Conservation (phyloP, 2,113 vertebrate genomes). For the Clarias batrachus region DNA sequence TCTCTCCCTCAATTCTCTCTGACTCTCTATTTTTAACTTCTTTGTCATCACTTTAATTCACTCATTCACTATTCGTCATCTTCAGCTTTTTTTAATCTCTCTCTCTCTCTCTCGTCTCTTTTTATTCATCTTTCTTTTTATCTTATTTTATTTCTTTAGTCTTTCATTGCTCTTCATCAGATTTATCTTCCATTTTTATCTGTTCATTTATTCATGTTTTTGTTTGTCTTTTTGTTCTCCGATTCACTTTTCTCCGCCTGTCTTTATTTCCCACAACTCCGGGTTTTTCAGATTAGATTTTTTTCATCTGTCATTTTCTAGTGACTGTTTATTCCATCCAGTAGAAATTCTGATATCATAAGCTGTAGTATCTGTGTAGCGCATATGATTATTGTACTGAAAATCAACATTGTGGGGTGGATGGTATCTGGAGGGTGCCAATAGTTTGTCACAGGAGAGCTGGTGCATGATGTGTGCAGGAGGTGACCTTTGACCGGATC, state of each 20-base stretch:
- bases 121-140: background rate
- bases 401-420: background rate
- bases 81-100: background rate
- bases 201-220: background rate
- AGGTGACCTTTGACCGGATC: constrained; percentile 11
- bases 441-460: background rate
- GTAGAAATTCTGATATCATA: background rate
- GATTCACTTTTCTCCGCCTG: background rate
- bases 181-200: background rate
- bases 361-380: background rate
- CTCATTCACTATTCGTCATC: background rate
- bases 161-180: background rate
- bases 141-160: background rate
- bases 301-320: background rate
- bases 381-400: background rate
- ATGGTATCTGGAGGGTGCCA: background rate
- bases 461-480: background rate
- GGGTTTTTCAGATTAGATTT: background rate
- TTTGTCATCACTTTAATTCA: background rate
- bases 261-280: background rate
- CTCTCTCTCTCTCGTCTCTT: background rate
- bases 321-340: too few species aligned
- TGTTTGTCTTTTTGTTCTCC: background rate
- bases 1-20: background rate
- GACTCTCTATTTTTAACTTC: background rate